Evolutionary conservation across 2,888 invertebrate genomes (phyloP).

Genomic region (Hyles lineata): DNA sequence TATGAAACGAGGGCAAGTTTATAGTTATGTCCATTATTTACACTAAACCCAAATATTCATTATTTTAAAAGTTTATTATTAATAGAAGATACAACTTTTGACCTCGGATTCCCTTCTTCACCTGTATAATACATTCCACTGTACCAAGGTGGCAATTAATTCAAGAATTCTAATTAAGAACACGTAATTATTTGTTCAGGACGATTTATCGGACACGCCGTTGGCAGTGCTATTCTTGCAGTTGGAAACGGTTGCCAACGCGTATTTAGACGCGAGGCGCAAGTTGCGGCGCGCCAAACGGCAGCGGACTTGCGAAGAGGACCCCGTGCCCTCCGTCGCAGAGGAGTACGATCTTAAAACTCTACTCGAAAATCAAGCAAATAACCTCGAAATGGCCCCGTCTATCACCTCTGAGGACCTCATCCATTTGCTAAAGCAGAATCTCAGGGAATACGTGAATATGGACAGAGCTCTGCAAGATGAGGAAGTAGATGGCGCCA

Average conservation of each 20-base stretch:
- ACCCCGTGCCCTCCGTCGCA: conserved; percentile 37
- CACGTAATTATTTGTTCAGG: conserved; percentile 57
- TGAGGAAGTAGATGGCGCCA: conserved; percentile 68
- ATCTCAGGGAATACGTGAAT: conserved; percentile 59
- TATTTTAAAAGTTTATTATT: no score
- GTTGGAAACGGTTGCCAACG: conserved; percentile 73
- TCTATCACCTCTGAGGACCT: conserved; percentile 60
- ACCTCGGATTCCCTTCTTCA: no score
- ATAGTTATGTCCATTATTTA: no score
- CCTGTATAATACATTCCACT: no score
- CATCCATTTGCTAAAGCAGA: conserved; percentile 64
- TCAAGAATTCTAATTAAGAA: neutral
- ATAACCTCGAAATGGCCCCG: conserved; percentile 61
- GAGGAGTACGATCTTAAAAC: conserved; percentile 62
- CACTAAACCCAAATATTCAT: no score
- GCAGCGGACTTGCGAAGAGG: conserved; percentile 68
- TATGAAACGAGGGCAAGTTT: no score
- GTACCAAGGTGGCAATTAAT: neutral
- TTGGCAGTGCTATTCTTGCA: conserved; percentile 75
- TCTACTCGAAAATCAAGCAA: conserved; percentile 60
- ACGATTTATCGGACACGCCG: conserved; percentile 76
- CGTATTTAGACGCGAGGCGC: conserved; percentile 66
- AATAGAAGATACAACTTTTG: no score
- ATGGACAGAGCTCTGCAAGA: conserved; percentile 56
- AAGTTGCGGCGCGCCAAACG: conserved; percentile 71